Percentiles rank a stretch among this genome's conserved stretches.
Conservation (phyloP, 1,140 invertebrate species). For the Hirudo medicinalis region DNA sequence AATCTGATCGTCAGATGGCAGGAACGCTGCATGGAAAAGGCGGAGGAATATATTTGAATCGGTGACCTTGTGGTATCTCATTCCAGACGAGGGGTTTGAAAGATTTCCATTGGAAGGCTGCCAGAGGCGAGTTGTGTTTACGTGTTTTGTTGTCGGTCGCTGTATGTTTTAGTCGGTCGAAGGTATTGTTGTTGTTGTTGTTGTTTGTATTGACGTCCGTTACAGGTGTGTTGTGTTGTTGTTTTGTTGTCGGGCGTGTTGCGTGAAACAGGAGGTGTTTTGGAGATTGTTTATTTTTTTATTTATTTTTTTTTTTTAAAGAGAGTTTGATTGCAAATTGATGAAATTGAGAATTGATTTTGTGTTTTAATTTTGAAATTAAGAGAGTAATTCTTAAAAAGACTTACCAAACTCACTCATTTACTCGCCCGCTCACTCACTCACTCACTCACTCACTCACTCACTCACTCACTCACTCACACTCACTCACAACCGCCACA, state of each 20-base stretch:
- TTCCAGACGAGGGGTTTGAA: no score
- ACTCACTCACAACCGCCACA: conserved; percentile 7
- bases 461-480: conserved; percentile 20
- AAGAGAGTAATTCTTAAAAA: no score
- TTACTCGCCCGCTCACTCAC: conserved; percentile 8
- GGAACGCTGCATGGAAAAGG: no score
- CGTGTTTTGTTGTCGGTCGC: background rate
- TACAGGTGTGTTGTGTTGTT: background rate
- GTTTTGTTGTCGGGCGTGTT: background rate
- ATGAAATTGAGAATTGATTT: no score
- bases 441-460: conserved; percentile 14
- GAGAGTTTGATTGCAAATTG: no score
- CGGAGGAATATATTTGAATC: no score
- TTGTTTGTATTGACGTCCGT: background rate
- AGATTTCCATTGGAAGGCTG: background rate
- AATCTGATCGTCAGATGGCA: no score
- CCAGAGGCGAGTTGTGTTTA: background rate
- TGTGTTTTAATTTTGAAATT: no score
- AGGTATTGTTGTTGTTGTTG: conserved; percentile 4
- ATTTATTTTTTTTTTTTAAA: no score
- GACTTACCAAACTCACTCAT: conserved; percentile 8
- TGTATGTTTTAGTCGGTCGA: background rate
- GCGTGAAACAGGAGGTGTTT: no score
- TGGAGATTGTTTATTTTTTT: no score
- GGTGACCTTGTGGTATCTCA: no score